Evolutionary conservation across 2,888 invertebrate genomes (phyloP).

Genomic region (Hipparchia sbordonii): DNA sequence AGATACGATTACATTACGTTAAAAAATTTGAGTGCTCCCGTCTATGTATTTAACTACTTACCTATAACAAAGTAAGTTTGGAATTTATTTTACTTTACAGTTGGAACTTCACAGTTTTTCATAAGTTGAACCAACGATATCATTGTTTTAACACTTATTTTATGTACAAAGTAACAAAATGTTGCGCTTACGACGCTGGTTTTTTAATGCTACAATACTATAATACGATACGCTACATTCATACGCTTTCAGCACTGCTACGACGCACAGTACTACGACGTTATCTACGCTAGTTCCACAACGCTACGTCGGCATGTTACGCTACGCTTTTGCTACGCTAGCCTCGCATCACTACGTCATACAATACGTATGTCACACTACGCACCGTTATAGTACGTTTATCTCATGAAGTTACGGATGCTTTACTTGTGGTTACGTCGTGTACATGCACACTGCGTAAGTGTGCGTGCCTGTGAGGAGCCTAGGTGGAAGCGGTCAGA

Average conservation of each 20-base stretch:
- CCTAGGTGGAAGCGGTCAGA: no score
- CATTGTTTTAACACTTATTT: no score
- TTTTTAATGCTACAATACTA: background rate
- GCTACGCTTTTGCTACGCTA: background rate
- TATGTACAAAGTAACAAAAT: no score
- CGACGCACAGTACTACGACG: background rate
- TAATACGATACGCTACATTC: background rate
- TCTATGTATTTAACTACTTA: background rate
- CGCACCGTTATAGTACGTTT: background rate
- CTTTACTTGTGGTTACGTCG: no score
- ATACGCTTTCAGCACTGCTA: background rate
- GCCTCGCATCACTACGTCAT: background rate
- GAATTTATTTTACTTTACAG: background rate
- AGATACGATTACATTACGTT: constrained; percentile 10
- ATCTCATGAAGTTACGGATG: no score
- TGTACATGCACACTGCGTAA: no score
- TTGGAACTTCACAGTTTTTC: no score
- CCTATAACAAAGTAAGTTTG: background rate
- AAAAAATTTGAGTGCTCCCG: constrained; percentile 13
- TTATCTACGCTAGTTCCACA: background rate
- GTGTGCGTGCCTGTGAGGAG: no score
- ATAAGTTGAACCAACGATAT: no score
- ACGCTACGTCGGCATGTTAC: background rate
- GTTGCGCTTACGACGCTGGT: background rate
- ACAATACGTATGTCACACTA: background rate